Evolutionary conservation across 2,888 invertebrate genomes (phyloP).

Genomic region (Synergus laeviventris): DNA sequence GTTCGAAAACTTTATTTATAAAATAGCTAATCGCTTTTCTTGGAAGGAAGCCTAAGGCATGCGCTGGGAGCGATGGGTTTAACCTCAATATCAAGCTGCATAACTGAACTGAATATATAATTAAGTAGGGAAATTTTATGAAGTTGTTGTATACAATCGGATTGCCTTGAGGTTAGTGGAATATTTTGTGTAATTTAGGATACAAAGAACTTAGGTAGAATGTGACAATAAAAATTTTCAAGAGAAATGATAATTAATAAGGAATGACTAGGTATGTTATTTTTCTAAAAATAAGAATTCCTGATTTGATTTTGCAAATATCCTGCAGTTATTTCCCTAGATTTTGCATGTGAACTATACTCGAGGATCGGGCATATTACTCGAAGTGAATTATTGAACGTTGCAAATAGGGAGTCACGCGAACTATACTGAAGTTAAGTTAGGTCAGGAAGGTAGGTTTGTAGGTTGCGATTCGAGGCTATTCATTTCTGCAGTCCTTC

Average conservation of each 20-base stretch:
- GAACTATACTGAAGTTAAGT: conserved; percentile 13
- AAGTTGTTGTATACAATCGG: not conserved
- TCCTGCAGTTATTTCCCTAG: conserved; percentile 5
- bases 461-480: conserved; percentile 15
- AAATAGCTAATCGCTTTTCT: conserved; percentile 1
- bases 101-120: not conserved
- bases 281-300: not conserved
- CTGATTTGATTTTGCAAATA: conserved; percentile 6
- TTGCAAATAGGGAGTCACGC: conserved; percentile 23
- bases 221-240: not conserved
- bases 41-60: conserved; percentile 6
- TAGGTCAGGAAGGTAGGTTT: conserved; percentile 31
- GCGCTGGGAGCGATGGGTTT: not conserved
- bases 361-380: conserved; percentile 20
- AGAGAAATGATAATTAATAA: not conserved
- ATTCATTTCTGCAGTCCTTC: not conserved
- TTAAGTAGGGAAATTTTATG: not conserved
- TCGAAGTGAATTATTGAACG: conserved; percentile 8
- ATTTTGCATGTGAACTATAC: not conserved
- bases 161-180: too few relatives aligned
- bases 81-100: conserved; percentile 1
- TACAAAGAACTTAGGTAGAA: not conserved
- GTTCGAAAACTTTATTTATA: not conserved
- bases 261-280: not conserved
- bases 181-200: not conserved